phyloP scores from a whole-genome alignment of 2,888 invertebrate genomes.

The Phytoseiulus persimilis region DNA sequence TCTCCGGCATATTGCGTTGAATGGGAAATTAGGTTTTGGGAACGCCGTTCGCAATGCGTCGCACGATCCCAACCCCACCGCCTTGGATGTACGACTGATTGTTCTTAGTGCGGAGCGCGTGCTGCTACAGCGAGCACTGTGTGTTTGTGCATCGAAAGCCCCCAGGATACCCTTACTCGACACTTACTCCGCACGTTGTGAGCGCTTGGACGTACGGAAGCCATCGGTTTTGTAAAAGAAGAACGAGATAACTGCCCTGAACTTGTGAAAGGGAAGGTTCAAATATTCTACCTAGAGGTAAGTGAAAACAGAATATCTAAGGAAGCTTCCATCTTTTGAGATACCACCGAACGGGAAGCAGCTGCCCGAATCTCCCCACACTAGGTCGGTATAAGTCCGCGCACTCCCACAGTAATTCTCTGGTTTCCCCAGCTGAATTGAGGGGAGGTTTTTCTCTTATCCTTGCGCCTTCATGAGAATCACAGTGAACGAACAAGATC shows the following conservation, averaged over 20 bases:
- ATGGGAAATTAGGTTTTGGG: not conserved
- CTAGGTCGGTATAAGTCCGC: too few relatives aligned
- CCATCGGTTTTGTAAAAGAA: not conserved
- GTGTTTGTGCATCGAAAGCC: not conserved
- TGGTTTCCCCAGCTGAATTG: too few relatives aligned
- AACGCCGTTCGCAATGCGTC: not conserved
- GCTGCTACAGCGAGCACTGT: not conserved
- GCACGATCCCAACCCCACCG: not conserved
- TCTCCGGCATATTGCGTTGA: not conserved
- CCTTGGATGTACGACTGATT: not conserved
- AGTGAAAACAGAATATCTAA: too few relatives aligned
- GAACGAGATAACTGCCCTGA: not conserved
- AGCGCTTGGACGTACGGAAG: not conserved
- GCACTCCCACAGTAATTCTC: too few relatives aligned
- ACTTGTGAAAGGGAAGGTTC: too few relatives aligned
- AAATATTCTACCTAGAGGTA: too few relatives aligned
- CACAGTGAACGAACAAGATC: not conserved
- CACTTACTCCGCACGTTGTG: not conserved
- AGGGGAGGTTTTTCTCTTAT: not conserved
- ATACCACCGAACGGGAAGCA: too few relatives aligned
- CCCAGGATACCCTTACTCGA: not conserved
- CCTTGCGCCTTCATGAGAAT: not conserved
- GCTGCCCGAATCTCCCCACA: too few relatives aligned
- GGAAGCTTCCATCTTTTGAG: too few relatives aligned
- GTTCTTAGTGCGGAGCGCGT: not conserved